Evolutionary conservation across 2,797 vertebrate genomes (phyloP).

Genomic region (Sebastes diploproa): DNA sequence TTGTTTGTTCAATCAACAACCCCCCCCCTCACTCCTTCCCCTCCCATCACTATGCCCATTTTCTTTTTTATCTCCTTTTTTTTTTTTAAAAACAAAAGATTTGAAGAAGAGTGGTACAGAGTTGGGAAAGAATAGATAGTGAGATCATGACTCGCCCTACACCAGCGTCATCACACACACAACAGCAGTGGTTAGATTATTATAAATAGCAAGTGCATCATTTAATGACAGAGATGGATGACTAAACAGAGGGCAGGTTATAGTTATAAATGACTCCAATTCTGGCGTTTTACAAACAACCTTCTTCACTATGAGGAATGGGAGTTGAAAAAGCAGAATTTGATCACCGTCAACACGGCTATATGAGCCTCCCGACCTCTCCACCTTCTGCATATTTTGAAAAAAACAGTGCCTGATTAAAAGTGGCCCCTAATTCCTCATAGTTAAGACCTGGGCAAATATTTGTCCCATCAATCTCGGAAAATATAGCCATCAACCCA

Average conservation of each 20-base stretch:
- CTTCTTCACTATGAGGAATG: neutral
- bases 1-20: slow-evolving; percentile 80
- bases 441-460: slow-evolving; percentile 78
- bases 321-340: neutral
- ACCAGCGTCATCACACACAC: neutral
- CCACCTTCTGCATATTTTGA: slow-evolving; percentile 27
- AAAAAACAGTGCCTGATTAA: slow-evolving; percentile 63
- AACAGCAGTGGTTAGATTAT: neutral
- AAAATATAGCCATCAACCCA: slow-evolving; percentile 81
- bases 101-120: slow-evolving; percentile 26
- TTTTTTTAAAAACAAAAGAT: slow-evolving; percentile 37
- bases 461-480: slow-evolving; percentile 81
- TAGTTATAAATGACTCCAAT: slow-evolving; percentile 4
- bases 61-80: slow-evolving; percentile 16
- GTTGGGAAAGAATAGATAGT: slow-evolving; percentile 36
- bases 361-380: slow-evolving; percentile 6
- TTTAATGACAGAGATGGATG: slow-evolving; percentile 9
- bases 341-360: neutral
- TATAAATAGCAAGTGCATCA: neutral
- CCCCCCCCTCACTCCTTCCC: neutral
- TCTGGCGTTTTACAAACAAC: slow-evolving; percentile 11
- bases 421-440: slow-evolving; percentile 68
- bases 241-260: neutral
- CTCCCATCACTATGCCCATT: slow-evolving; percentile 13
- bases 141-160: slow-evolving; percentile 39